These are phyloP conservation scores for Rana temporaria DNA, from an alignment of 2,113 vertebrate species.

Conservation along the genomic window DNA sequence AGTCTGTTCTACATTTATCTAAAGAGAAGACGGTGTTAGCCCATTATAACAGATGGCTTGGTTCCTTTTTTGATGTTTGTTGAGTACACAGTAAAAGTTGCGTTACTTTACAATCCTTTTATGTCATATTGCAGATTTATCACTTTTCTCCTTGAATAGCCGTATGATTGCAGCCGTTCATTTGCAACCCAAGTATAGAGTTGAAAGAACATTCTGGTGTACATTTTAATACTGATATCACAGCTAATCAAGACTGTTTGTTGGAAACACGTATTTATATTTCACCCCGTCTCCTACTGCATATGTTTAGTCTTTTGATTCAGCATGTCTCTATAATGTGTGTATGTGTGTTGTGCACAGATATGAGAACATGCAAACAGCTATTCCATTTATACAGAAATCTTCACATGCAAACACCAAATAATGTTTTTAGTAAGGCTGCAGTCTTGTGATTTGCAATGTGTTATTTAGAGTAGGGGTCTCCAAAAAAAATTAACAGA, in stretches of 20 bases:
- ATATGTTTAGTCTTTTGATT: background rate
- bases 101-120: background rate
- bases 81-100: background rate
- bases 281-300: background rate
- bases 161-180: slow-evolving; percentile 48
- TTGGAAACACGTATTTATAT: slow-evolving; percentile 19
- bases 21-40: too few species aligned
- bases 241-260: slow-evolving; percentile 47
- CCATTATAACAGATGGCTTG: too few species aligned
- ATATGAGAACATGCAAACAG: background rate
- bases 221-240: slow-evolving; percentile 3
- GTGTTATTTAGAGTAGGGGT: too few species aligned
- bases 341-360: background rate
- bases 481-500: too few species aligned
- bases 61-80: background rate
- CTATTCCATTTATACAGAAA: background rate
- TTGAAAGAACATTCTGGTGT: slow-evolving; percentile 5
- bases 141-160: slow-evolving; percentile 46
- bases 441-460: too few species aligned
- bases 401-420: background rate
- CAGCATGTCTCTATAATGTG: background rate
- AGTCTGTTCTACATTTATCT: too few species aligned
- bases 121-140: slow-evolving; percentile 3
- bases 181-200: slow-evolving; percentile 48
- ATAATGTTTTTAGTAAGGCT: background rate